Conservation (phyloP, 1,140 invertebrate species). For the Zaprionus camerounensis region DNA sequence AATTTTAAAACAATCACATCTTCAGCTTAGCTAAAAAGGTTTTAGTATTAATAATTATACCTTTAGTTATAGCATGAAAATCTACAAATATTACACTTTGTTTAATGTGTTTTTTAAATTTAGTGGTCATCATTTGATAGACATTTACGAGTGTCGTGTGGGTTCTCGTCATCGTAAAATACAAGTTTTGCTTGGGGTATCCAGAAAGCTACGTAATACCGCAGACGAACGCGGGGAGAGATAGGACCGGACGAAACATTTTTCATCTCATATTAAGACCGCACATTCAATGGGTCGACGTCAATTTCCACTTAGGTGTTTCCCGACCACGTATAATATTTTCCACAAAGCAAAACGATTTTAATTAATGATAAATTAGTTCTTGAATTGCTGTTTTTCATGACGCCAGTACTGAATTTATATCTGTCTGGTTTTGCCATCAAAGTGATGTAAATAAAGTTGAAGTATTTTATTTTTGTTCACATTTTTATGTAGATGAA, state of each 20-base stretch:
- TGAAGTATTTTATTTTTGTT: neutral
- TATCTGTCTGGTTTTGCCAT: neutral
- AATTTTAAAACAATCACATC: neutral
- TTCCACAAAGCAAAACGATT: conserved; percentile 2
- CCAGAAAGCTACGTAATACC: neutral
- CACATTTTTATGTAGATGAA: neutral
- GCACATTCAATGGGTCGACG: neutral
- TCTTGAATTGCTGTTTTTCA: conserved; percentile 5
- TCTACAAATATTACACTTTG: neutral
- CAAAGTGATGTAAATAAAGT: neutral
- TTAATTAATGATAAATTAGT: conserved; percentile 29
- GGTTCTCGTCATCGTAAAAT: neutral
- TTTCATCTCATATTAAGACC: neutral
- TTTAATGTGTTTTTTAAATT: neutral
- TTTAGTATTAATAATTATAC: neutral
- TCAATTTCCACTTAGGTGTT: conserved; percentile 13
- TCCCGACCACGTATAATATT: conserved; percentile 8
- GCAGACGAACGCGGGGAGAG: neutral
- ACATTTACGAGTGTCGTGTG: neutral
- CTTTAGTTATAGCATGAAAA: neutral
- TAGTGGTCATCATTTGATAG: neutral
- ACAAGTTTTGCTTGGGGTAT: neutral
- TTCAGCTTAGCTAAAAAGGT: neutral
- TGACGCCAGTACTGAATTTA: neutral
- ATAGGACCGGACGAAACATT: neutral